Percentiles rank a stretch among this genome's conserved stretches.
Conservation (phyloP, 2,797 vertebrate species). For the Yasuhikotakia modesta region DNA sequence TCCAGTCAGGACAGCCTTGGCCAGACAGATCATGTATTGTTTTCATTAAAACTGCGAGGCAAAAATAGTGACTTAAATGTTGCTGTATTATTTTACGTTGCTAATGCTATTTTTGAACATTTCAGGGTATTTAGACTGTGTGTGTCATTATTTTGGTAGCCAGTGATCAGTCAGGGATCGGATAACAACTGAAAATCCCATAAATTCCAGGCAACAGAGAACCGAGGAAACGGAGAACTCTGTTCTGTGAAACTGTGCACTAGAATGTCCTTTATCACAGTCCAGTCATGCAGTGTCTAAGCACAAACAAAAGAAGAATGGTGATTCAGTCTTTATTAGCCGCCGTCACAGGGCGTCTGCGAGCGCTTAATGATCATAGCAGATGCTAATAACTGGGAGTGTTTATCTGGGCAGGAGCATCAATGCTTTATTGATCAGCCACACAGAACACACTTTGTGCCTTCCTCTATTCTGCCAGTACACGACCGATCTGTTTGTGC, state of each 20-base stretch:
- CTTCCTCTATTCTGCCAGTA: slow-evolving; percentile 28
- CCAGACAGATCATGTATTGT: neutral
- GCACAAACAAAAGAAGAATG: slow-evolving; percentile 10
- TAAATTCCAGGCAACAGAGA: slow-evolving; percentile 13
- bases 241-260: neutral
- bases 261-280: slow-evolving; percentile 16
- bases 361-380: slow-evolving; percentile 8
- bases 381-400: slow-evolving; percentile 17
- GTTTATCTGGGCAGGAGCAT: neutral
- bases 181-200: neutral
- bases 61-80: neutral
- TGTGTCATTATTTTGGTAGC: neutral
- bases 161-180: slow-evolving; percentile 17
- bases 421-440: slow-evolving; percentile 26
- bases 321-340: slow-evolving; percentile 24
- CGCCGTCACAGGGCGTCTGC: neutral
- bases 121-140: neutral
- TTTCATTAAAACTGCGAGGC: neutral
- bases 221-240: slow-evolving; percentile 7
- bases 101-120: neutral
- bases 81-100: neutral
- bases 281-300: slow-evolving; percentile 9
- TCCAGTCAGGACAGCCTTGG: too few species aligned
- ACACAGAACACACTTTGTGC: slow-evolving; percentile 12
- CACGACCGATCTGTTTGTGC: slow-evolving; percentile 31